Evolutionary conservation across 2,113 vertebrate genomes (phyloP), one percentile per base, ranked within the genome.

Genomic region (Balaeniceps rex): DNA sequence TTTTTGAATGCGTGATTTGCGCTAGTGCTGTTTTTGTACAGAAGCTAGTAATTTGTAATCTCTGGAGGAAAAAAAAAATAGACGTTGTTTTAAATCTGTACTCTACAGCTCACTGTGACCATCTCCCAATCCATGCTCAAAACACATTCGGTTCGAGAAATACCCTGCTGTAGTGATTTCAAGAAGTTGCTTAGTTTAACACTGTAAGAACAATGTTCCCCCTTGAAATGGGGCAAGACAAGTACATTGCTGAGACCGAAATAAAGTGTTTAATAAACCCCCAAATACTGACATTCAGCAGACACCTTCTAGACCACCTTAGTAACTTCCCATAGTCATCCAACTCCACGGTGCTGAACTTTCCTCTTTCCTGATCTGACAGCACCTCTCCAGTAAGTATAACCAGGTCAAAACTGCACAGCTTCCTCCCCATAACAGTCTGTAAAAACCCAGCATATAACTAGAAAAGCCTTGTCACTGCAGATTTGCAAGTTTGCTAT

Each of bases 151-250:
- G 11, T 83, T 24, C 33, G 36, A 74, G 69, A 65, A 88, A 63
- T 16, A 54, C 1, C 2, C 17, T 1, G 2, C 40, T 24, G 8
- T 34, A 74, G 34, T 0, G 0, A 65, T 51, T 78, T 58, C 24
- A 65, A 61, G 31, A 87, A 70, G 17, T 33, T 34, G 11, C n/a
- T 52, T 40, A 24, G 31, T 52, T 58, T 52, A 80, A 86, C 11
- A 26, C 1, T 19, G 15, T 12, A 68, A 38, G 47, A 83, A 69
- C 22, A 36, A 12, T 1, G 10, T 19, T 36, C 1, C 9, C 21
- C 17, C 21, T 65, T n/a, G 15, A 31, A n/a, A 60, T 0, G 5
- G 4, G 8, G 36, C 22, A 47, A 57, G 49, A 36, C 23, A 49
- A 13, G 11, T 11, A 51, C 12, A 15, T 5, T 25, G 12, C 25